These are phyloP conservation scores for Ceratina calcarata DNA, from an alignment of 1,140 invertebrate genomes.

Conservation along the genomic window DNA sequence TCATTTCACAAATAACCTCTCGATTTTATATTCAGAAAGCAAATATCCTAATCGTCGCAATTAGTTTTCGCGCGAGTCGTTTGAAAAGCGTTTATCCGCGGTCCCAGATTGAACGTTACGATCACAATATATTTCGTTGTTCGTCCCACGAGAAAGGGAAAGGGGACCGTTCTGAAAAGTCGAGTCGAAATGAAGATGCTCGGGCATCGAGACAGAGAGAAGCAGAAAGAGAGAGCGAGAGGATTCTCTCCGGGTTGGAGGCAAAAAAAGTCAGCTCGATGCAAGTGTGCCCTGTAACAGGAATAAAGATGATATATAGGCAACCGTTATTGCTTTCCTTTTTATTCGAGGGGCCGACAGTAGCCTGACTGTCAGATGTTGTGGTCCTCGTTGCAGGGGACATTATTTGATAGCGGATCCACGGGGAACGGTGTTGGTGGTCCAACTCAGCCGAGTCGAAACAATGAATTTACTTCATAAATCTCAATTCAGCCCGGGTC, in stretches of 20 bases:
- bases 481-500: constrained; percentile 77
- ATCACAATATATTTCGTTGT: constrained; percentile 46
- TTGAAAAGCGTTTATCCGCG: too few species aligned
- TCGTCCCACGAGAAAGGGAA: not conserved
- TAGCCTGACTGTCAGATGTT: constrained; percentile 71
- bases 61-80: constrained; percentile 27
- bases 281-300: constrained; percentile 51
- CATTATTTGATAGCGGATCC: constrained; percentile 75
- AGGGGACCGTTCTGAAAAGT: not conserved
- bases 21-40: not conserved
- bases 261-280: constrained; percentile 44
- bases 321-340: constrained; percentile 52
- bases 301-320: constrained; percentile 60
- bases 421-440: constrained; percentile 72
- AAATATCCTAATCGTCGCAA: constrained; percentile 8
- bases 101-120: not conserved
- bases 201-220: not conserved
- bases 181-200: constrained; percentile 18
- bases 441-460: constrained; percentile 72
- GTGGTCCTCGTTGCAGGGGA: constrained; percentile 71
- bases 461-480: constrained; percentile 81
- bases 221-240: too few species aligned
- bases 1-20: not conserved
- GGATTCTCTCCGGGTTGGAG: not conserved
- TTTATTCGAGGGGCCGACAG: constrained; percentile 59